Evolutionary conservation across 2,888 invertebrate genomes (phyloP), one percentile per base, ranked within the genome.

Genomic region (Pristionchus entomophagus): DNA sequence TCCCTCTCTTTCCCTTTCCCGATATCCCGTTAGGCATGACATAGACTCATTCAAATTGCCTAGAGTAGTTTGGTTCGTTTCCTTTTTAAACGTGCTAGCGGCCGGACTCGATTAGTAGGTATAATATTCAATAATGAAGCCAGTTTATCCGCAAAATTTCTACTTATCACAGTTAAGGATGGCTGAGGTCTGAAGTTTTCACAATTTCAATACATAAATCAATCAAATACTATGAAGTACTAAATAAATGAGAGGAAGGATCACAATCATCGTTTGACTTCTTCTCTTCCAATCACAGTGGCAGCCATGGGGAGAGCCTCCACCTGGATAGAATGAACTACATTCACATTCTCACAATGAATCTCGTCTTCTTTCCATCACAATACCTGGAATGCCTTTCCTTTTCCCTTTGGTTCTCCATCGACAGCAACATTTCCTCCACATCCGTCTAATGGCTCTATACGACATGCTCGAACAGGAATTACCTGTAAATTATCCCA

Each of bases 351-450:
- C n/a, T n/a, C n/a, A n/a, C n/a, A n/a, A n/a, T n/a, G n/a, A n/a
- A n/a, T n/a, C n/a, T n/a, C n/a, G n/a, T n/a, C n/a, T n/a, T n/a
- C n/a, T n/a, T n/a, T n/a, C 1, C 10, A 2, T 0, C 22, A 1
- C 2, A n/a, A 53, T 53, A 85, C 85, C 77, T 85, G 85, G 77
- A 85, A 85, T 35, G 85, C 85, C 41, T 77, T 77, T 53, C 77
- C 85, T 26, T 85, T 85, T 45, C 85, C 85, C 51, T 41, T 38
- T 8, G 86, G 82, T 59, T 86, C 86, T 49, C 86, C 86, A 65
- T 86, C 86, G 3, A 86, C 65, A 26, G 86, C 83, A 2, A 81
- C 45, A 38, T 81, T 86, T 29, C 86, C 86, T 22, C 53, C 56
- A 65, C 65, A 38, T 22, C 51, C 69, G 4, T 69, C 32, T 22